These are phyloP conservation scores for Onchidella celtica DNA, from an alignment of 2,888 invertebrate species.

Conservation along the genomic window DNA sequence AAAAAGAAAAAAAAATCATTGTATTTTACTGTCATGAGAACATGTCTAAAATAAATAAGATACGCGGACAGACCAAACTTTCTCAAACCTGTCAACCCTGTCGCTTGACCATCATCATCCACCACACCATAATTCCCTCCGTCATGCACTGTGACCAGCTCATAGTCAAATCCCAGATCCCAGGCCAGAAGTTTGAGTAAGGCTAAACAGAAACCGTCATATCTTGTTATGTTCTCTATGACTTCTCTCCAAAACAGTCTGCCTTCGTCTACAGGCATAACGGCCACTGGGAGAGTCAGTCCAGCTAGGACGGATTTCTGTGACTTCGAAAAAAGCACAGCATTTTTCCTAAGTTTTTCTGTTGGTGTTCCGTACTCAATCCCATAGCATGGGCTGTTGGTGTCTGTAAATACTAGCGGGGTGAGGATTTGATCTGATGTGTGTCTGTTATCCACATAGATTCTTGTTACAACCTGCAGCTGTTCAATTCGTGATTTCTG, in stretches of 20 bases:
- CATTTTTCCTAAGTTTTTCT: neutral
- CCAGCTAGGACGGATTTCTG: neutral
- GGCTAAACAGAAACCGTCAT: constrained; percentile 23
- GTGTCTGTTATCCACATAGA: too few species aligned
- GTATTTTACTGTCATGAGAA: too few species aligned
- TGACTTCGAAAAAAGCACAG: neutral
- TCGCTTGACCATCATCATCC: neutral
- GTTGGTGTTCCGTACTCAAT: neutral
- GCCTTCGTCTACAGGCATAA: neutral
- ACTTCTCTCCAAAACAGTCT: neutral
- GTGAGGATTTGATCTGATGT: neutral
- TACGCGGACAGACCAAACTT: too few species aligned
- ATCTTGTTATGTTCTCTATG: neutral
- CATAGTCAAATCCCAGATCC: neutral
- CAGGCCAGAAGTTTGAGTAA: neutral
- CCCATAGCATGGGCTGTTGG: neutral
- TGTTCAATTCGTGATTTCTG: constrained; percentile 12
- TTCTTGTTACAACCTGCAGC: too few species aligned
- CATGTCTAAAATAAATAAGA: too few species aligned
- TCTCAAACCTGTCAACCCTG: constrained; percentile 31
- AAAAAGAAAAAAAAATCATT: too few species aligned
- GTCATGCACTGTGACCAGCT: neutral
- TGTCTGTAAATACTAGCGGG: too few species aligned
- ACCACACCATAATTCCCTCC: constrained; percentile 34
- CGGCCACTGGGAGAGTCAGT: neutral